Percentiles rank a stretch among this genome's conserved stretches.
phyloP scores from a whole-genome alignment of 2,113 vertebrate species.

The Dryoscopus gambensis region DNA sequence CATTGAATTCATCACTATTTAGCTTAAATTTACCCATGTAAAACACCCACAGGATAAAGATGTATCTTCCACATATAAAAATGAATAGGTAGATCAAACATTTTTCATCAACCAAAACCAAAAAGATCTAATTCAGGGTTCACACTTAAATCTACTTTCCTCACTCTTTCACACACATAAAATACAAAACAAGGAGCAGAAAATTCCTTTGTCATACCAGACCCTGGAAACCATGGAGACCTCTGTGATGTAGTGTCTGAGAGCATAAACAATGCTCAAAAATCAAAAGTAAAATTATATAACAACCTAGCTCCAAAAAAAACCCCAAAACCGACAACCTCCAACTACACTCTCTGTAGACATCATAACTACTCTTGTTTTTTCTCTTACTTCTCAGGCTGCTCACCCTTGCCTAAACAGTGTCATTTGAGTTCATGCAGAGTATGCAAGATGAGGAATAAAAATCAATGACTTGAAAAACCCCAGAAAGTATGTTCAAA shows the following conservation, averaged over 20 bases:
- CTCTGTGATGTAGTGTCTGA: background rate
- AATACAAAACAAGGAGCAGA: background rate
- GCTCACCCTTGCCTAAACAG: background rate
- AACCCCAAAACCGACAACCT: background rate
- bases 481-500: background rate
- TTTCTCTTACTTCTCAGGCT: background rate
- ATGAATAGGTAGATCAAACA: background rate
- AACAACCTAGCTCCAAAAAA: background rate
- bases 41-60: background rate
- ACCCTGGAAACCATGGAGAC: background rate
- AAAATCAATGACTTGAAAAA: background rate
- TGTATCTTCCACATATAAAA: background rate
- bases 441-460: background rate
- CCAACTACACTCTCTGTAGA: background rate
- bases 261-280: background rate
- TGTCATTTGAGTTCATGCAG: background rate
- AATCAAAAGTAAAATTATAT: background rate
- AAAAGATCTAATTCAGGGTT: background rate
- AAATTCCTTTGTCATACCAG: background rate
- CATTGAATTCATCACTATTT: background rate
- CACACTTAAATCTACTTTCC: background rate
- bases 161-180: background rate
- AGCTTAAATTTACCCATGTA: background rate
- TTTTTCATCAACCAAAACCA: background rate
- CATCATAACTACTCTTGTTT: background rate